phyloP scores from a whole-genome alignment of 2,797 vertebrate species.

The Mormyrus proboscirostris region DNA sequence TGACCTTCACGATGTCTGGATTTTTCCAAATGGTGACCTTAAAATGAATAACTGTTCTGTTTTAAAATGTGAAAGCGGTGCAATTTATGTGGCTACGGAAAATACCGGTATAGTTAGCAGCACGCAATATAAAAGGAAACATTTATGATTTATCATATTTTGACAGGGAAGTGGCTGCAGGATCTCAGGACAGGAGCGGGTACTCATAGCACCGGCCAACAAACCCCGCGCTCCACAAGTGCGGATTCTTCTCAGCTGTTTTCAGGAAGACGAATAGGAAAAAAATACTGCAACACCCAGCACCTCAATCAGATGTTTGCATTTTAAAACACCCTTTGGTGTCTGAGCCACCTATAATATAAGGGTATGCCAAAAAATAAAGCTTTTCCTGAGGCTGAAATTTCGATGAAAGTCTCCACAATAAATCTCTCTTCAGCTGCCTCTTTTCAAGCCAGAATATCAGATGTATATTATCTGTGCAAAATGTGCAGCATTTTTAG shows the following conservation, averaged over 20 bases:
- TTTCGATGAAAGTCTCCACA: not conserved
- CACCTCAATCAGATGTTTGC: not conserved
- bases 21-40: not conserved
- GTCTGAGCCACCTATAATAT: not conserved
- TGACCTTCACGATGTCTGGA: not conserved
- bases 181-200: not conserved
- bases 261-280: not conserved
- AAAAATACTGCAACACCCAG: not conserved
- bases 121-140: not conserved
- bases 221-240: not conserved
- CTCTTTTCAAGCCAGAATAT: not conserved
- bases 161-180: not conserved
- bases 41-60: not conserved
- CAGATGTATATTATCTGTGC: not conserved
- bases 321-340: not conserved
- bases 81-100: constrained; percentile 3
- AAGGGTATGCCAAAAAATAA: not conserved
- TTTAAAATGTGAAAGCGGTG: not conserved
- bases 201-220: not conserved
- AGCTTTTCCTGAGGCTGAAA: not conserved
- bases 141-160: constrained; percentile 4
- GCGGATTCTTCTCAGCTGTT: not conserved
- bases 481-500: not conserved
- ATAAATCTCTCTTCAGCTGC: not conserved
- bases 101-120: not conserved